phyloP scores from a whole-genome alignment of 2,797 vertebrate genomes.

The Coluber constrictor region DNA sequence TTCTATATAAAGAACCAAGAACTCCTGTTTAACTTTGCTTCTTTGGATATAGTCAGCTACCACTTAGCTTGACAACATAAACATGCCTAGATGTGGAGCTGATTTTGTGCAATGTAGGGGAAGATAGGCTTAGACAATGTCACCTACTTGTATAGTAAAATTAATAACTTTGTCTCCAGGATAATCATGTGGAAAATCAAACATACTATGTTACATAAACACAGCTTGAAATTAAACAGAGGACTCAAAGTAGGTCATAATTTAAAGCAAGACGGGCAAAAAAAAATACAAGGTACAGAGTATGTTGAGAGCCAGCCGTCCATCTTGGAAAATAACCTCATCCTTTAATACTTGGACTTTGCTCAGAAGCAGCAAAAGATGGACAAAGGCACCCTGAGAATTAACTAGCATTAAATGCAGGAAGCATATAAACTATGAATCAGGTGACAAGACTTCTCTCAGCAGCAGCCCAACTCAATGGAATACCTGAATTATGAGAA shows the following conservation, averaged over 20 bases:
- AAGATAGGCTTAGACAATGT: neutral
- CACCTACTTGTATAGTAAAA: neutral
- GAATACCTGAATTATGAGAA: neutral
- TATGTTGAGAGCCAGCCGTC: neutral
- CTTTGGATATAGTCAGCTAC: constrained; percentile 2
- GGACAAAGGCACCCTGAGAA: neutral
- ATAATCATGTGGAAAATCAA: neutral
- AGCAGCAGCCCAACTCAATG: neutral
- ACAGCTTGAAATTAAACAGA: neutral
- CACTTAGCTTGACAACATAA: constrained; percentile 31
- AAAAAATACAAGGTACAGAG: neutral
- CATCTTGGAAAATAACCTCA: neutral
- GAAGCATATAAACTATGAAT: neutral
- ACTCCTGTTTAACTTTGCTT: neutral
- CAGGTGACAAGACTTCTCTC: neutral
- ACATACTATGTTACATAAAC: constrained; percentile 36
- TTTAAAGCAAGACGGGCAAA: neutral
- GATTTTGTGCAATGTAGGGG: neutral
- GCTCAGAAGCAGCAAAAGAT: neutral
- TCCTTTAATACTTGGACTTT: neutral
- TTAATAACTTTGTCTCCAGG: neutral
- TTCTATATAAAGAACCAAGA: neutral
- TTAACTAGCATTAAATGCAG: neutral
- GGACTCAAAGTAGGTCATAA: neutral
- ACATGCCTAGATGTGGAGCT: neutral